These are phyloP conservation scores for Luscinia luscinia DNA, from an alignment of 2,797 vertebrate genomes.

Conservation along the genomic window DNA sequence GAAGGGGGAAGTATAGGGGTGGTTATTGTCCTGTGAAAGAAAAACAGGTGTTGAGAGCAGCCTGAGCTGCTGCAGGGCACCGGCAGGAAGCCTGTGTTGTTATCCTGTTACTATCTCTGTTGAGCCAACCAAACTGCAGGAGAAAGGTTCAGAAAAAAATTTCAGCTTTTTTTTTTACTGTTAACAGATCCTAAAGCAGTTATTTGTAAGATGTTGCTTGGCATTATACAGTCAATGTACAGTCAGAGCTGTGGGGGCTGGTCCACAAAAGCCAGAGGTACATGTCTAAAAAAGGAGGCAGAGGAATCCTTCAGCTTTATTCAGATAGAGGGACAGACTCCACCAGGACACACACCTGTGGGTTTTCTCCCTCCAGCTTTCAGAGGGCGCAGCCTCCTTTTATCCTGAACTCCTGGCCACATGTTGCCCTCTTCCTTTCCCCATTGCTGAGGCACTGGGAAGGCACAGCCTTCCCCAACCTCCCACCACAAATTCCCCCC, in stretches of 20 bases:
- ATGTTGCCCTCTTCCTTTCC: background rate
- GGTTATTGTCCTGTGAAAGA: background rate
- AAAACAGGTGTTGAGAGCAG: background rate
- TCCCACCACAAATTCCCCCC: accelerated
- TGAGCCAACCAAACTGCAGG: background rate
- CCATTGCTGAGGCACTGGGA: accelerated
- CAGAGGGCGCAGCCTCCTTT: too few relatives aligned
- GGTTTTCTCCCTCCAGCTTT: accelerated
- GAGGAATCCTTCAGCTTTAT: background rate
- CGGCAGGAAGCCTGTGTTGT: background rate
- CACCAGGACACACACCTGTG: accelerated
- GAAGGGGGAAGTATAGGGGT: background rate
- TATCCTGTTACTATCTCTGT: background rate
- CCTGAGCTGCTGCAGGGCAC: background rate
- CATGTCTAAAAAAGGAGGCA: background rate
- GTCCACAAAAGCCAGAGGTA: accelerated
- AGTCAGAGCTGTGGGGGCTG: background rate
- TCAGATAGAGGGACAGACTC: too few relatives aligned
- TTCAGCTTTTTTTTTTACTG: background rate
- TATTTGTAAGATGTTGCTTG: background rate
- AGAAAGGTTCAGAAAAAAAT: background rate
- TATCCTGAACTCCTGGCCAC: accelerated
- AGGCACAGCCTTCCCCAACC: accelerated
- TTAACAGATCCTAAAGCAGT: background rate
- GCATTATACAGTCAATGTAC: background rate